Percentiles rank a stretch among this genome's conserved stretches.
Evolutionary conservation across 2,888 invertebrate species (phyloP).

Genomic region (Macroteleia sp.): DNA sequence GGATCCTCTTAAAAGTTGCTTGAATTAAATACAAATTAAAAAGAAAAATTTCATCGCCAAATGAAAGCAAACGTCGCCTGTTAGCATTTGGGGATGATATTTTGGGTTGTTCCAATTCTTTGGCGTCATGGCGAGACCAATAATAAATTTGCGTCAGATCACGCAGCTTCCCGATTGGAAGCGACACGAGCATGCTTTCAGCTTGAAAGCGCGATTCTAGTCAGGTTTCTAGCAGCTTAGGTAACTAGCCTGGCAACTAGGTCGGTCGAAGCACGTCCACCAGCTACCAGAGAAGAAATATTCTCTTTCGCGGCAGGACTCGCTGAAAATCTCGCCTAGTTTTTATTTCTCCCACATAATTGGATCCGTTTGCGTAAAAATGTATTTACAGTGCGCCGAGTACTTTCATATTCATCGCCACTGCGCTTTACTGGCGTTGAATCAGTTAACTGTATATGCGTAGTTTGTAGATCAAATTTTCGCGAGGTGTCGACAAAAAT

Average conservation of each 20-base stretch:
- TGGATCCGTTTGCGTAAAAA: conserved; percentile 40
- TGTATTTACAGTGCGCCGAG: conserved; percentile 31
- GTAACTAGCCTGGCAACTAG: conserved; percentile 46
- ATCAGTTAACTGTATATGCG: conserved; percentile 14
- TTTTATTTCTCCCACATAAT: conserved; percentile 50
- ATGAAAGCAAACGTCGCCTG: not conserved
- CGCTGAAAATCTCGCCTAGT: conserved; percentile 9
- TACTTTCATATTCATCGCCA: conserved; percentile 40
- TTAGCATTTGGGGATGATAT: not conserved
- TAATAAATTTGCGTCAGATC: conserved; percentile 61
- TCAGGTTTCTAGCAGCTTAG: conserved; percentile 40
- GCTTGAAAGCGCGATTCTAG: conserved; percentile 75
- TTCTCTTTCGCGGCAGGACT: conserved; percentile 4
- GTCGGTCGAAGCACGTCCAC: conserved; percentile 37
- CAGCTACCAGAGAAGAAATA: conserved; percentile 8
- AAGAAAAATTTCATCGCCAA: not conserved
- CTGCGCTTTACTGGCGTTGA: conserved; percentile 7
- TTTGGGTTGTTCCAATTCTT: conserved; percentile 29
- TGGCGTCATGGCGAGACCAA: conserved; percentile 13
- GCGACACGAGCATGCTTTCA: conserved; percentile 80
- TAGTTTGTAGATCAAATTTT: not conserved
- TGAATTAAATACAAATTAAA: no score
- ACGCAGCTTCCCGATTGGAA: conserved; percentile 52
- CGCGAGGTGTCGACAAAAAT: not conserved
- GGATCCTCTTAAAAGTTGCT: no score